These are phyloP conservation scores for Tinamus guttatus DNA, from an alignment of 2,113 vertebrate species.

Conservation along the genomic window DNA sequence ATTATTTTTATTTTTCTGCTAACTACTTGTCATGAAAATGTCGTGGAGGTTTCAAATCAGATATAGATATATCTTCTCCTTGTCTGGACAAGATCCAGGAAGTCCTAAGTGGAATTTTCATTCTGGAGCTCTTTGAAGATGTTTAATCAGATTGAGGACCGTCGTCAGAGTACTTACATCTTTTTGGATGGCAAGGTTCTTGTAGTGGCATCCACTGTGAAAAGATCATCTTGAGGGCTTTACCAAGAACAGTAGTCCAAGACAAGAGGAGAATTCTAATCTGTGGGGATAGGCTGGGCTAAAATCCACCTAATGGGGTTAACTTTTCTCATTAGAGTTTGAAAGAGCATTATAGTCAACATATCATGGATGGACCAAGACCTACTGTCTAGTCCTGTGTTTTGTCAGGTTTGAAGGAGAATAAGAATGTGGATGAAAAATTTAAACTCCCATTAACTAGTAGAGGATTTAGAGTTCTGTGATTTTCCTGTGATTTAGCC, in stretches of 20 bases:
- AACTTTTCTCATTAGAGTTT: not conserved
- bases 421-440: not conserved
- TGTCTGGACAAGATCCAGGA: not conserved
- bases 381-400: not conserved
- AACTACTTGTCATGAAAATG: not conserved
- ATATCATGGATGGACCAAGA: not conserved
- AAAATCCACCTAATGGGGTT: not conserved
- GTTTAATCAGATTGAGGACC: not conserved
- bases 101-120: not conserved
- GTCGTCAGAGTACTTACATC: not conserved
- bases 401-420: not conserved
- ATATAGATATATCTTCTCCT: not conserved
- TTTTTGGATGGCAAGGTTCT: not conserved
- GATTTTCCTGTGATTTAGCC: not conserved
- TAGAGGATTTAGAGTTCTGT: not conserved
- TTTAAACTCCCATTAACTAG: not conserved
- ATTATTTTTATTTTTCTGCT: not conserved
- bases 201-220: not conserved
- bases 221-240: not conserved
- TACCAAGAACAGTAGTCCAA: not conserved
- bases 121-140: not conserved
- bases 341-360: not conserved
- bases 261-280: not conserved
- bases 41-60: not conserved
- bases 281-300: not conserved